Base-by-base conservation (phyloP, 2,888 invertebrate species). In the Hofmannophila pseudospretella region DNA sequence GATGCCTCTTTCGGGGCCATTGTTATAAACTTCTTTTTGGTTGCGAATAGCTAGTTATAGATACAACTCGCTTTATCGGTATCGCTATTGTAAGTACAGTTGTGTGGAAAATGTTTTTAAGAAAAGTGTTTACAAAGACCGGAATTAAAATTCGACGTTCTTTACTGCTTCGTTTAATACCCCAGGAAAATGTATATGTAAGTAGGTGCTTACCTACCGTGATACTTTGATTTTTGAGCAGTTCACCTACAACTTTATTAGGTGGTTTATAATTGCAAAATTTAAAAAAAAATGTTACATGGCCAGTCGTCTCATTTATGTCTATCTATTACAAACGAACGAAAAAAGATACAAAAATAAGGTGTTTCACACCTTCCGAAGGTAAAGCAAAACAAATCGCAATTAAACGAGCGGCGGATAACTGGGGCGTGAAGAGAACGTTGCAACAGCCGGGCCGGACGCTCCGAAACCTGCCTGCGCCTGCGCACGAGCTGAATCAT, bases 351-450 rank as follows among this genome's bases (percentile, higher is more conserved):
- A 41, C 32, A 36, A 48, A 49, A 50, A 36, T 39, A 47, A 44
- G 50, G 50, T 51, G 54, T 51, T 56, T 51, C 43, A 51, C 46
- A 31, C 20, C 5, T 4, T 16, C 5, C 26, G 36, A 54, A 52
- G 42, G 45, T 42, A 45, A 55, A 57, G 60, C 63, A 71, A 69
- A 74, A 71, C 67, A 67, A 77, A 75, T 72, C 44, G 60, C 60
- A 67, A 75, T 67, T 67, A 70, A 71, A 59, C 60, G 58, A 42
- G 41, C 39, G 47, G 38, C 41, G 38, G 47, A 44, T 65, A 79
- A 79, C 55, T 75, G 63, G 81, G 65, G 78, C 81, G 69, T 74
- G 74, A 76, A 76, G 68, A 70, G 67, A 71, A 51, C 63, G 68
- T 75, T 72, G 62, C 69, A 62, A 67, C 62, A 67, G 58, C 67